Percentiles rank a stretch among this genome's conserved stretches.
Conservation (phyloP, 2,888 invertebrate genomes). For the Phoenoteleia sp. region DNA sequence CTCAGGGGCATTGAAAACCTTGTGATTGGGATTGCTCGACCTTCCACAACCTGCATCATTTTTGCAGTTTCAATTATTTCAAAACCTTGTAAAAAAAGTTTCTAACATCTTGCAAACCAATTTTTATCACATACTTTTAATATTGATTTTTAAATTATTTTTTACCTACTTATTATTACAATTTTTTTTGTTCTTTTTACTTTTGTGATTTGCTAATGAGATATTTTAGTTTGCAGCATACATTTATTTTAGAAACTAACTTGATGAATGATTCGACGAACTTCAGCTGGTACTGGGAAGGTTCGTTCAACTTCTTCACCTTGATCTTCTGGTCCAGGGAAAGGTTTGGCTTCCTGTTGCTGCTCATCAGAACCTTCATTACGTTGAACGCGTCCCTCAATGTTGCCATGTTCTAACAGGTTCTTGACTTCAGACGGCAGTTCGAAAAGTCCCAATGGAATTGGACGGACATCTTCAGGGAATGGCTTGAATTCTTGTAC, state of each 20-base stretch:
- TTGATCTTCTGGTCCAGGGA: slow-evolving; percentile 81
- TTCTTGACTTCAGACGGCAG: slow-evolving; percentile 83
- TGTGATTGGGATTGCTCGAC: slow-evolving; percentile 81
- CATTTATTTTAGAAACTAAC: too few species aligned
- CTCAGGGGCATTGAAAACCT: slow-evolving; percentile 80
- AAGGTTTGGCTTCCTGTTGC: slow-evolving; percentile 80
- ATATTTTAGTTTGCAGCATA: too few species aligned
- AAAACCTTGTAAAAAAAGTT: neutral
- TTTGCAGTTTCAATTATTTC: neutral
- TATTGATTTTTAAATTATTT: too few species aligned
- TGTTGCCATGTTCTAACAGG: slow-evolving; percentile 83
- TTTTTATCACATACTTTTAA: too few species aligned
- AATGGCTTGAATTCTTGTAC: slow-evolving; percentile 83
- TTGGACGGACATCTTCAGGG: slow-evolving; percentile 81
- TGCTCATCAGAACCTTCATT: slow-evolving; percentile 79
- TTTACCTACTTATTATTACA: too few species aligned
- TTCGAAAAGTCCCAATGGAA: slow-evolving; percentile 81
- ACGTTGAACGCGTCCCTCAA: slow-evolving; percentile 80
- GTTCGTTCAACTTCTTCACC: slow-evolving; percentile 81
- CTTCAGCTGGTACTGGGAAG: slow-evolving; percentile 82
- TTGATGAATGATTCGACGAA: slow-evolving; percentile 83
- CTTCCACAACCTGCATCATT: slow-evolving; percentile 80
- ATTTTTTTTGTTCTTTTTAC: too few species aligned
- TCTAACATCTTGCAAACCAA: too few species aligned
- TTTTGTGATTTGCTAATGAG: too few species aligned